phyloP scores from a whole-genome alignment of 1,140 invertebrate species.

The Aporrectodea caliginosa region DNA sequence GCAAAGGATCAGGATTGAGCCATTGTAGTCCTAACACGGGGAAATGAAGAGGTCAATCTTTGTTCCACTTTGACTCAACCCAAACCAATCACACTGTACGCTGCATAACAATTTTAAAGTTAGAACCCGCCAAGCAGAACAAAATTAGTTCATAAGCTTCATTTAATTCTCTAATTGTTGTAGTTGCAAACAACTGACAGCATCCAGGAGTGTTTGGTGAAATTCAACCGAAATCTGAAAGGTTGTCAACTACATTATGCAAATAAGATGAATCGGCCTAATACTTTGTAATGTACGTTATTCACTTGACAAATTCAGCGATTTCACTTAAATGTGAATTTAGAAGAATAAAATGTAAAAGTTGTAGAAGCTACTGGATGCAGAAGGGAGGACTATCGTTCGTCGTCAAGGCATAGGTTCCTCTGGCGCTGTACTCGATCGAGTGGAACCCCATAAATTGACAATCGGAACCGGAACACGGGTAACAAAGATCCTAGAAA shows the following conservation, averaged over 20 bases:
- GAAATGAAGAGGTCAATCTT: no score
- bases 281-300: background rate
- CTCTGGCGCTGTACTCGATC: background rate
- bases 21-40: no score
- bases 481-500: background rate
- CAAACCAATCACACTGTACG: no score
- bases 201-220: no score
- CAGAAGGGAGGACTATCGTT: background rate
- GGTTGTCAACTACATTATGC: background rate
- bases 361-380: background rate
- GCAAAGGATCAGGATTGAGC: no score
- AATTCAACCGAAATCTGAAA: no score
- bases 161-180: no score
- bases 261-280: background rate
- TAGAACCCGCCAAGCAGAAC: no score
- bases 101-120: no score
- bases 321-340: background rate
- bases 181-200: background rate
- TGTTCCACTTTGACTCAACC: no score
- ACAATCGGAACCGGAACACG: background rate
- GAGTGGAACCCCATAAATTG: conserved; percentile 3
- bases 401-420: background rate
- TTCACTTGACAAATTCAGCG: background rate
- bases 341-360: background rate
- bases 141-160: no score